These are phyloP conservation scores for Chromoteleia sp. DNA, from an alignment of 2,888 invertebrate genomes.

Conservation along the genomic window DNA sequence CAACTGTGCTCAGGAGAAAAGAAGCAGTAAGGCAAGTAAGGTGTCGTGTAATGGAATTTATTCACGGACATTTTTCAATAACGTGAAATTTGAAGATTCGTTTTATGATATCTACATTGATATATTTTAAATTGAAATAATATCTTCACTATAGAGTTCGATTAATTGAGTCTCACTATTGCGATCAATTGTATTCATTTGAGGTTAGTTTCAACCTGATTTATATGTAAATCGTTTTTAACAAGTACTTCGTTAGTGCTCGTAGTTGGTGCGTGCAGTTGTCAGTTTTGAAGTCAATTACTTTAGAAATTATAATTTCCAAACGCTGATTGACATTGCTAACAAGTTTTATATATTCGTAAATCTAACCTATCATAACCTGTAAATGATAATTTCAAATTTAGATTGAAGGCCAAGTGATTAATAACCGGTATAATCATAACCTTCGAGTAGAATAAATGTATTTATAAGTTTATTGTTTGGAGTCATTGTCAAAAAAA, in stretches of 20 bases:
- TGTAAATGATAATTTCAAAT: constrained; percentile 15
- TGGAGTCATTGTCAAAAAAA: too few species aligned
- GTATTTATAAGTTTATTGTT: too few species aligned
- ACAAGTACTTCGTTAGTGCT: too few species aligned
- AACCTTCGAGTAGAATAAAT: too few species aligned
- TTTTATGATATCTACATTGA: background rate
- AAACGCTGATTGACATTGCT: too few species aligned
- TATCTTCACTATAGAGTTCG: background rate
- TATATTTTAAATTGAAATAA: background rate
- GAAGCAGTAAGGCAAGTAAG: background rate
- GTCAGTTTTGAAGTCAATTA: too few species aligned
- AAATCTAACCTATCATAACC: constrained; percentile 31
- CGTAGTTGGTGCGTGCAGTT: too few species aligned
- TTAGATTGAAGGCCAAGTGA: constrained; percentile 11
- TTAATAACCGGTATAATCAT: constrained; percentile 11
- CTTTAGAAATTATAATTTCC: background rate
- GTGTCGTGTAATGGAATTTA: constrained; percentile 23
- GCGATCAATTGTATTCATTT: too few species aligned
- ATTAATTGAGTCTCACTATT: too few species aligned
- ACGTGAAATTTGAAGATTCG: constrained; percentile 4
- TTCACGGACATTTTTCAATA: constrained; percentile 4
- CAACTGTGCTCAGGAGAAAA: background rate
- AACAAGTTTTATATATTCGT: too few species aligned
- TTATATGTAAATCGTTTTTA: too few species aligned
- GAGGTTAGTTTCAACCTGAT: constrained; percentile 1